These are phyloP conservation scores for Andrena marginata DNA, from an alignment of 2,888 invertebrate genomes.

Conservation along the genomic window DNA sequence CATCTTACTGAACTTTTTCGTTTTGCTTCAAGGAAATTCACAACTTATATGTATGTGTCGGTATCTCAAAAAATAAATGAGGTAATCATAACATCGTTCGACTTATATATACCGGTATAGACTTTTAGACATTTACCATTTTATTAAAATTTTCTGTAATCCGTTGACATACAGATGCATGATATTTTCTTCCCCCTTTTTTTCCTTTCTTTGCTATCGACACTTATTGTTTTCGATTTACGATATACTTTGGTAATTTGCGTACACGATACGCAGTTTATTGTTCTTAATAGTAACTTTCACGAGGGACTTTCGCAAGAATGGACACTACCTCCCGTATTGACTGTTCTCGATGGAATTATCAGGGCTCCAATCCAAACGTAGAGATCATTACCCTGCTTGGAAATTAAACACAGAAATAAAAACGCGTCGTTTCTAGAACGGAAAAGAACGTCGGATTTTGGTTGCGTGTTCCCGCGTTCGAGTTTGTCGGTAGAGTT, in stretches of 20 bases:
- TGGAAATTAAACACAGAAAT: conserved; percentile 60
- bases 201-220: conserved; percentile 56
- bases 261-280: conserved; percentile 75
- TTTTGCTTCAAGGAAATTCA: conserved; percentile 51
- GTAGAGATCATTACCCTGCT: conserved; percentile 74
- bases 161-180: conserved; percentile 69
- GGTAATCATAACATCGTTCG: conserved; percentile 69
- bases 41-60: conserved; percentile 59
- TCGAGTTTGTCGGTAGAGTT: conserved; percentile 49
- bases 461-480: conserved; percentile 54
- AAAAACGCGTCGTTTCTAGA: conserved; percentile 60
- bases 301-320: conserved; percentile 72
- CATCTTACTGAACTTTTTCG: conserved; percentile 48
- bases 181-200: conserved; percentile 51
- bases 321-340: conserved; percentile 69
- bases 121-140: conserved; percentile 61
- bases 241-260: conserved; percentile 76
- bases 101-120: conserved; percentile 63
- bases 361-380: conserved; percentile 74
- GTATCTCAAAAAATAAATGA: conserved; percentile 66
- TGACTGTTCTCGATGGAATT: conserved; percentile 72
- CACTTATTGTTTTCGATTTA: conserved; percentile 71
- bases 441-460: conserved; percentile 55
- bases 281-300: conserved; percentile 74
- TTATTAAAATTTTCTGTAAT: conserved; percentile 72